Evolutionary conservation across 2,888 invertebrate species (phyloP).

Genomic region (Cancer borealis): DNA sequence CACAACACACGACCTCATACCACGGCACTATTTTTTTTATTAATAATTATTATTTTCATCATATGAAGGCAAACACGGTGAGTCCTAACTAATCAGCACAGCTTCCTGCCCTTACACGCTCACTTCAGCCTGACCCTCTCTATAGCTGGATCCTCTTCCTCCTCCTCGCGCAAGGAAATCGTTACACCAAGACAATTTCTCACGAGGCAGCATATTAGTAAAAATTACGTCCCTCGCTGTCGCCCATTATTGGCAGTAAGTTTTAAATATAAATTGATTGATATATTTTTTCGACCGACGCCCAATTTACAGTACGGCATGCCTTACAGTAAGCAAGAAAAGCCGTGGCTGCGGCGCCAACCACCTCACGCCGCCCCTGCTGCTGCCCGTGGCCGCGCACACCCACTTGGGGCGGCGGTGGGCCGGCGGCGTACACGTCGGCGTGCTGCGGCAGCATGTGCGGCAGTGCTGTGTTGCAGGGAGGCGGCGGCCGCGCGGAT

Average conservation of each 20-base stretch:
- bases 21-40: neutral
- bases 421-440: slow-evolving; percentile 32
- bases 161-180: neutral
- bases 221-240: neutral
- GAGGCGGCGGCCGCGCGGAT: slow-evolving; percentile 58
- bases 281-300: neutral
- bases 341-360: neutral
- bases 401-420: slow-evolving; percentile 37
- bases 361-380: slow-evolving; percentile 29
- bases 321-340: neutral
- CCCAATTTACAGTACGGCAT: neutral
- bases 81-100: neutral
- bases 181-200: slow-evolving; percentile 9
- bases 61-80: neutral
- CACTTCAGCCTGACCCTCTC: neutral
- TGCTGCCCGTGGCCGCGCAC: slow-evolving; percentile 26
- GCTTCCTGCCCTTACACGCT: neutral
- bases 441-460: slow-evolving; percentile 68
- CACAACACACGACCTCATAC: neutral
- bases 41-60: neutral
- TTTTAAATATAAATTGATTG: neutral
- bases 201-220: slow-evolving; percentile 20
- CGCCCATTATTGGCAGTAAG: neutral
- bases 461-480: slow-evolving; percentile 66
- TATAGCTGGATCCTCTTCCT: neutral